Percentiles rank a stretch among this genome's conserved stretches.
These are phyloP conservation scores for Thunnus thynnus DNA, from an alignment of 2,113 vertebrate species.

Conservation along the genomic window DNA sequence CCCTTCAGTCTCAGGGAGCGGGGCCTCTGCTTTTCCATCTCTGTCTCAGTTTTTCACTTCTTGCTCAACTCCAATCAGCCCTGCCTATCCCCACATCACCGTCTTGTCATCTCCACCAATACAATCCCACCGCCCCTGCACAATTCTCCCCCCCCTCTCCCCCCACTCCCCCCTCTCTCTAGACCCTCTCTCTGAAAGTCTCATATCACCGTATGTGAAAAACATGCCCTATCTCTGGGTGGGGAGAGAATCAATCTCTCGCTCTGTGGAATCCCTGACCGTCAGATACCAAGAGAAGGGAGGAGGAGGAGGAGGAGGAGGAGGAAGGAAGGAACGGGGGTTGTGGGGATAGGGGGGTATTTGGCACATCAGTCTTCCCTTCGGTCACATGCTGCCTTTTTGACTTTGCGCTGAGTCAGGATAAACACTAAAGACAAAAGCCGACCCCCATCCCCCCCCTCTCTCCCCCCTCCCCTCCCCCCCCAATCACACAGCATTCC, in stretches of 20 bases:
- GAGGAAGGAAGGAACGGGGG: neutral
- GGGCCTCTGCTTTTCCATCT: constrained; percentile 67
- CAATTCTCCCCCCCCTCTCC: neutral
- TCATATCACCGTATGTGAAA: constrained; percentile 75
- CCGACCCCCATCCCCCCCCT: constrained; percentile 6
- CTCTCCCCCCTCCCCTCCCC: neutral
- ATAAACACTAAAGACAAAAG: constrained; percentile 71
- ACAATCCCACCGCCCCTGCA: constrained; percentile 60
- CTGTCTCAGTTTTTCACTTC: constrained; percentile 67
- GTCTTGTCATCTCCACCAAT: constrained; percentile 68
- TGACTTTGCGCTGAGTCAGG: constrained; percentile 76
- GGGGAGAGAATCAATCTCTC: constrained; percentile 78
- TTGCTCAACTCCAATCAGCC: constrained; percentile 74
- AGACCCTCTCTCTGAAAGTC: constrained; percentile 60
- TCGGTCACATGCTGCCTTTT: constrained; percentile 72
- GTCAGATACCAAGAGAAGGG: constrained; percentile 45
- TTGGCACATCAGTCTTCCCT: constrained; percentile 70
- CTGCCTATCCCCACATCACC: constrained; percentile 75
- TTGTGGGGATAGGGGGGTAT: neutral
- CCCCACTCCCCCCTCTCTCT: neutral
- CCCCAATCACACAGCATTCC: constrained; percentile 45
- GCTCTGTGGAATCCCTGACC: constrained; percentile 68
- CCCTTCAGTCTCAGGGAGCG: constrained; percentile 40
- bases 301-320: neutral
- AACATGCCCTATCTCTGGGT: constrained; percentile 71